Percentiles rank a stretch among this genome's conserved stretches.
These are phyloP conservation scores for Teleogryllus occipitalis DNA, from an alignment of 1,140 invertebrate genomes.

Conservation along the genomic window DNA sequence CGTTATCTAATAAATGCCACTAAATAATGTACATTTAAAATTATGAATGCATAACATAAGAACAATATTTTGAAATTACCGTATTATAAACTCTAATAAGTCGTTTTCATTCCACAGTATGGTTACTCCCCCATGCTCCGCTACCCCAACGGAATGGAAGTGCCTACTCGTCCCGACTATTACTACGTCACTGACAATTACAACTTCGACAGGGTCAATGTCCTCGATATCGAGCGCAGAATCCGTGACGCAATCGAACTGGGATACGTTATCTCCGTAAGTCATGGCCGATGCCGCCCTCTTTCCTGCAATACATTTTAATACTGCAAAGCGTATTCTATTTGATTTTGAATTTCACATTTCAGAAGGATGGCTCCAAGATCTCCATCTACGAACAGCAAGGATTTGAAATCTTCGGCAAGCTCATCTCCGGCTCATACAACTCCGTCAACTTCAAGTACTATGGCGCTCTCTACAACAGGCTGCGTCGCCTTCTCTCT, in stretches of 20 bases:
- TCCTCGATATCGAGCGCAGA: slow-evolving; percentile 48
- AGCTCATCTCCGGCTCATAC: slow-evolving; percentile 44
- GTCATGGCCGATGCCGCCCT: slow-evolving; percentile 19
- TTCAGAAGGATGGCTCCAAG: background rate
- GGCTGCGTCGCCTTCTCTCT: slow-evolving; percentile 37
- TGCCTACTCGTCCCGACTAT: slow-evolving; percentile 48
- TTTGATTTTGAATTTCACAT: no score
- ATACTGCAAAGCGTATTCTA: no score
- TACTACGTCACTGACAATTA: slow-evolving; percentile 25
- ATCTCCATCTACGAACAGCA: slow-evolving; percentile 9
- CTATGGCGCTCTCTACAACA: slow-evolving; percentile 38
- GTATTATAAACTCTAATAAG: no score
- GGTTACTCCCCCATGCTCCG: slow-evolving; percentile 56
- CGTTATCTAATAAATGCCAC: no score
- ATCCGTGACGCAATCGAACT: slow-evolving; percentile 52
- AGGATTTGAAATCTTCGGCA: slow-evolving; percentile 42
- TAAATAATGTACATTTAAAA: no score
- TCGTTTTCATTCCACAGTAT: slow-evolving; percentile 35
- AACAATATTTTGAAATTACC: no score
- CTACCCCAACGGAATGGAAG: slow-evolving; percentile 54
- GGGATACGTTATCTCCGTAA: slow-evolving; percentile 44
- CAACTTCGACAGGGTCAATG: slow-evolving; percentile 40
- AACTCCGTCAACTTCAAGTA: slow-evolving; percentile 39
- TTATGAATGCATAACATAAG: no score
- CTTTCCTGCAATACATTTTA: no score